Evolutionary conservation across 2,113 vertebrate genomes (phyloP), one percentile per base, ranked within the genome.

Genomic region (Ceyx margarethae): DNA sequence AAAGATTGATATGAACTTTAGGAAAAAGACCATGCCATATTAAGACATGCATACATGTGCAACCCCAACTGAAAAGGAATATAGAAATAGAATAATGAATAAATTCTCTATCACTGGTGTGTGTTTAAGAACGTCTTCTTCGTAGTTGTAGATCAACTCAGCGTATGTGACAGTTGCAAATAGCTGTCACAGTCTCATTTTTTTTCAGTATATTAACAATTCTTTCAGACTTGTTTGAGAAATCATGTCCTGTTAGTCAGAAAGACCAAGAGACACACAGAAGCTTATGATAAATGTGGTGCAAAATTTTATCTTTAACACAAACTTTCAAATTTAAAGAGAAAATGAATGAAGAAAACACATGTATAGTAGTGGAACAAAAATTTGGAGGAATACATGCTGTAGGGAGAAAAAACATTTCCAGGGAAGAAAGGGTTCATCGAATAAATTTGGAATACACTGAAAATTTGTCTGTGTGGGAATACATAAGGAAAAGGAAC

Each of bases 401-500:
- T 14, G 9, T 57, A 15, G 29, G 29, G 4, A 46, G 9, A 60
- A 75, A 81, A 74, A 69, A 11, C 22, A 73, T 48, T 74, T 93
- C 57, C 57, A 81, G 74, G 72, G 29, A 90, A 89, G 83, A 89
- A 91, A 86, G 45, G 5, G 31, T 79, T 91, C 73, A 84, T 86
- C 48, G 78, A 72, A 75, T 67, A 91, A 81, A 84, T 89, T 91
- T 72, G n/a, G 88, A 88, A 68, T 61, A 81, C 87, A 22, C 18
- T 81, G n/a, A 17, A 87, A 94, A 93, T 76, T 76, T 86, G 53
- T 3, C 35, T 90, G 12, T 67, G 31, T 71, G 54, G 28, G 25
- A 90, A 84, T 61, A 68, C 46, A 50, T 61, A 87, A 68, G 61
- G 83, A 76, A 91, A 81, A 88, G 25, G 33, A 91, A 43, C 61